phyloP scores from a whole-genome alignment of 1,140 invertebrate species.

The Penaeus indicus region DNA sequence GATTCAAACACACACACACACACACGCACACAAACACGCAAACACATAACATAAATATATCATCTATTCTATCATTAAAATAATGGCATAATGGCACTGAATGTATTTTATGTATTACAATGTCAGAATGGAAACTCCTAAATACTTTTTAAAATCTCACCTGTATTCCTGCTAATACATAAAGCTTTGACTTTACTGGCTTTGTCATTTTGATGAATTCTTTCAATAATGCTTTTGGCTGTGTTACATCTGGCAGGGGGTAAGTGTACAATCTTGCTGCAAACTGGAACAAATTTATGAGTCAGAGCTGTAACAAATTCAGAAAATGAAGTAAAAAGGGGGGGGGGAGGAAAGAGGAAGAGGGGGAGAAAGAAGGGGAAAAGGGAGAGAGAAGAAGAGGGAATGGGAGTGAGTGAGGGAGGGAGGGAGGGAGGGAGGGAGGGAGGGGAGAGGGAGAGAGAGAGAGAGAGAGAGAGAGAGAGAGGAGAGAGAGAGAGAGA shows the following conservation, averaged over 20 bases:
- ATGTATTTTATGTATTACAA: background rate
- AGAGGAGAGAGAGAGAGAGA: too few species aligned
- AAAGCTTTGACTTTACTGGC: background rate
- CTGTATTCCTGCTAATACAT: background rate
- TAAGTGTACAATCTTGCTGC: conserved; percentile 4
- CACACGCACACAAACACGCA: too few species aligned
- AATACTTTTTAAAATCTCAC: background rate
- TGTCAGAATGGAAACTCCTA: background rate
- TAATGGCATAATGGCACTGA: background rate
- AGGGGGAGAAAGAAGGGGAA: too few species aligned
- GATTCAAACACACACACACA: too few species aligned
- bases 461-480: too few species aligned
- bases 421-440: too few species aligned
- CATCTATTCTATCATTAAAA: background rate
- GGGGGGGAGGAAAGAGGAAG: too few species aligned
- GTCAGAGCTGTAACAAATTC: background rate
- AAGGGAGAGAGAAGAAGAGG: too few species aligned
- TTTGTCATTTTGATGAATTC: background rate
- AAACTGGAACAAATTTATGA: background rate
- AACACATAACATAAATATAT: background rate
- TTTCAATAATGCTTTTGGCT: background rate
- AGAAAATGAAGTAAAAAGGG: background rate
- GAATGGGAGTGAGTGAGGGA: too few species aligned
- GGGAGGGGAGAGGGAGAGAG: too few species aligned
- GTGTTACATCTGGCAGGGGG: background rate